These are phyloP conservation scores for Tiaroga cobitis DNA, from an alignment of 2,797 vertebrate species.

Conservation along the genomic window DNA sequence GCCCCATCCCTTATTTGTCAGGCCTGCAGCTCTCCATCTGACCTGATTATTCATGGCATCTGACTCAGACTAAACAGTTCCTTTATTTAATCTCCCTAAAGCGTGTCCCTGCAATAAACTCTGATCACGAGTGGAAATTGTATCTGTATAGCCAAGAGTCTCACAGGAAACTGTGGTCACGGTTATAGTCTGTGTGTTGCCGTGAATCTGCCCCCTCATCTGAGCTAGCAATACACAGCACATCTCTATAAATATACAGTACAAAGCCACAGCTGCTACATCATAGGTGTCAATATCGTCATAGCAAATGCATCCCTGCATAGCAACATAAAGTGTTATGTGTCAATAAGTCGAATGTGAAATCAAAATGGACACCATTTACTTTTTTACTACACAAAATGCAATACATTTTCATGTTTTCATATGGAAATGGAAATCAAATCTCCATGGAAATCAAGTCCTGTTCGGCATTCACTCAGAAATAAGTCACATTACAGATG, in stretches of 20 bases:
- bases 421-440: too few relatives aligned
- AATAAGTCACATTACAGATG: not conserved
- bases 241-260: constrained; percentile 47
- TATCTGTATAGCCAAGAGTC: not conserved
- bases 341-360: not conserved
- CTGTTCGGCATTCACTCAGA: not conserved
- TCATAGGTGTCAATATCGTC: constrained; percentile 31
- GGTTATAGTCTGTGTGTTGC: constrained; percentile 26
- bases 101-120: constrained; percentile 4
- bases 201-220: constrained; percentile 20
- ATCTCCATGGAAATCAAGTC: not conserved
- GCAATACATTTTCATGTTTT: not conserved
- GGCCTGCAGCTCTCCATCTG: not conserved
- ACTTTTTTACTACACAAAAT: not conserved
- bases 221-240: not conserved
- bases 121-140: constrained; percentile 16
- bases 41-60: not conserved
- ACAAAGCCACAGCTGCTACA: constrained; percentile 45
- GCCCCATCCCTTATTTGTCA: not conserved
- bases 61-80: constrained; percentile 4
- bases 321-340: not conserved
- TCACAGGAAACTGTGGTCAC: constrained; percentile 41
- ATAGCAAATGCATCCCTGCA: constrained; percentile 44
- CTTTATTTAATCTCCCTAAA: not conserved
- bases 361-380: not conserved